Evolutionary conservation across 2,113 vertebrate genomes (phyloP), one percentile per base, ranked within the genome.

Genomic region (Thamnophis sirtalis): DNA sequence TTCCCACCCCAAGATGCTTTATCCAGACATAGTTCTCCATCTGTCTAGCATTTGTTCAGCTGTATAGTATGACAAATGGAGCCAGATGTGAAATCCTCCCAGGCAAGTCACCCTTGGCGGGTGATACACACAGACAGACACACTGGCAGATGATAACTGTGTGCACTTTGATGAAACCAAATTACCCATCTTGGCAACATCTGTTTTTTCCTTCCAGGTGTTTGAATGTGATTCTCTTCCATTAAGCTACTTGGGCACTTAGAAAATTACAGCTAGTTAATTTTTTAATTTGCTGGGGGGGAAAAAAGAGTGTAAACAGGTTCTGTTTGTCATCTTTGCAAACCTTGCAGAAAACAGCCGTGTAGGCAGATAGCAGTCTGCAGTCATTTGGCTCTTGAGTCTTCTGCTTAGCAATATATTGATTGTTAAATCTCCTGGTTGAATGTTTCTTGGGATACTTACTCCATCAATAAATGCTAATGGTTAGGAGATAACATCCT

Each of bases 221-320:
- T 88, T 89, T 91, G 60, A 24, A 88, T 33, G 28, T 17, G 43
- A 92, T 92, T 94, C 50, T 85, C 86, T 90, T 91, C n/a, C 89
- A 48, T 54, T 92, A 63, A 91, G 24, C 48, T 89, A 54, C 56
- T 85, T 87, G n/a, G 38, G 5, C 17, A 58, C 48, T 93, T 91
- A 88, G 87, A 92, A 91, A 91, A 90, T 80, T 85, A 93, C 6
- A 93, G 54, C 87, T 89, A 43, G 87, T 89, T 93, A 54, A 63
- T 90, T 94, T 95, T 89, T 93, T 15, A 91, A 93, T 91, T 88
- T 89, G 48, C 33, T 85, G 24, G 80, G n/a, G 50, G 49, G 84
- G 56, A 53, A 15, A 3, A 22, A 49, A 92, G 38, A 38, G 28
- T 87, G 50, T 22, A 91, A 54, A 89, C 38, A 28, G 38, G 68